A percentile compares a stretch with the other conserved stretches of the same genome.
phyloP scores from a whole-genome alignment of 2,888 invertebrate genomes.

The Apodemia hepburni region DNA sequence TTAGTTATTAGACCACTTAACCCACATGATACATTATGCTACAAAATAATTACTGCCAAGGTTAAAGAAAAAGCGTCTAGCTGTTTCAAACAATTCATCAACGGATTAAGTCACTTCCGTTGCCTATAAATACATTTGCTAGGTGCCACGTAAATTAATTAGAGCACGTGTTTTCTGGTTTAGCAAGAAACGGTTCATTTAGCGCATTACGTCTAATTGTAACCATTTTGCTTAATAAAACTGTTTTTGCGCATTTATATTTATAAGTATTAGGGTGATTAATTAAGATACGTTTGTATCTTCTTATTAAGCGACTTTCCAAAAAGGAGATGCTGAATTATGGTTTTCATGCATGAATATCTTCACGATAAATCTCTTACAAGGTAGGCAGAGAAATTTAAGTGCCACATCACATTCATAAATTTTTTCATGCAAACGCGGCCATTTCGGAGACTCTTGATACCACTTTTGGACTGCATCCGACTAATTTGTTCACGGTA shows the following conservation, averaged over 20 bases:
- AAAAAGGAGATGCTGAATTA: too few relatives aligned
- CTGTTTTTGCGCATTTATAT: conserved; percentile 3
- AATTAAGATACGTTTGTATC: too few relatives aligned
- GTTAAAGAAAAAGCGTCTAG: not conserved
- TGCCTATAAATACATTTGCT: conserved; percentile 35
- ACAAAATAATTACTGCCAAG: not conserved
- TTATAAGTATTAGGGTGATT: not conserved
- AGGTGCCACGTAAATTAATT: conserved; percentile 39
- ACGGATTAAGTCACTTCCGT: conserved; percentile 35
- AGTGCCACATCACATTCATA: too few relatives aligned
- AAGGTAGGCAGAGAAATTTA: too few relatives aligned
- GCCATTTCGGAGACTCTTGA: too few relatives aligned
- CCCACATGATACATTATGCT: not conserved
- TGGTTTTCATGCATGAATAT: too few relatives aligned
- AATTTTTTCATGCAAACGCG: too few relatives aligned
- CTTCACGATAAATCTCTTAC: too few relatives aligned
- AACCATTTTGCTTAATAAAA: conserved; percentile 40
- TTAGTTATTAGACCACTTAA: not conserved
- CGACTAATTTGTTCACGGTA: too few relatives aligned
- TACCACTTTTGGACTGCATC: too few relatives aligned
- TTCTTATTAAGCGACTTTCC: too few relatives aligned
- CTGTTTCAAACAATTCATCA: conserved; percentile 15
- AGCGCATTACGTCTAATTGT: conserved; percentile 47
- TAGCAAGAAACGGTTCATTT: conserved; percentile 44
- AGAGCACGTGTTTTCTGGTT: conserved; percentile 38